Base-by-base conservation (phyloP, 2,888 invertebrate genomes). In the Ptilodon capucinus region DNA sequence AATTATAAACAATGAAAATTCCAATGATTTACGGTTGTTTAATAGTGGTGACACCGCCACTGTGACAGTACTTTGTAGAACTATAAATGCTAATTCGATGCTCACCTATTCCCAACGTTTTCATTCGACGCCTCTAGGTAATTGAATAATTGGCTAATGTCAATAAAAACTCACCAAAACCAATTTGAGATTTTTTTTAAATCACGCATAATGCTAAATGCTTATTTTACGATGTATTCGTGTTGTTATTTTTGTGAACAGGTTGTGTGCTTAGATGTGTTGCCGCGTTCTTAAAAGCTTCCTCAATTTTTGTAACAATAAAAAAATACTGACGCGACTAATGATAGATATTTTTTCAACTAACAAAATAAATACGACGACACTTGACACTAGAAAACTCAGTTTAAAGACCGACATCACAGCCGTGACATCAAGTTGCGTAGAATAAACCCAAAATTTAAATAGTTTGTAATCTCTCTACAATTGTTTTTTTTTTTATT, bases 101-200 rank as follows among this genome's bases (percentile, higher is more conserved):
- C 65, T 63, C 60, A 64, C 64, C 62, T 54, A 54, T 56, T 61
- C 48, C 49, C 47, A 28, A 54, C 45, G 58, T 59, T 57, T 54
- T 57, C 48, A 50, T 57, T 67, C 54, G 41, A 65, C 67, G 61
- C 67, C 61, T 64, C 48, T 52, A 53, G 42, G 53, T 65, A 64
- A 69, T 64, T 64, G 66, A 62, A 60, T 68, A 67, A 68, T 68
- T 68, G 67, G 46, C 54, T 64, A 68, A 67, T 64, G 68, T 65
- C 64, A 64, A 65, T 64, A 67, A 67, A 67, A 71, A 71, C 57
- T 54, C 60, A 68, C 58, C 57, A 68, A 57, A 63, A 68, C 67
- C 57, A 68, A 68, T 70, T 71, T 54, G 55, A 51, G 57, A 67
- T 64, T 70, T 59, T 70, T 59, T 48, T 57, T 48, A 58, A 60